Conservation (phyloP, 2,888 invertebrate species). For the Lumbricus terrestris region DNA sequence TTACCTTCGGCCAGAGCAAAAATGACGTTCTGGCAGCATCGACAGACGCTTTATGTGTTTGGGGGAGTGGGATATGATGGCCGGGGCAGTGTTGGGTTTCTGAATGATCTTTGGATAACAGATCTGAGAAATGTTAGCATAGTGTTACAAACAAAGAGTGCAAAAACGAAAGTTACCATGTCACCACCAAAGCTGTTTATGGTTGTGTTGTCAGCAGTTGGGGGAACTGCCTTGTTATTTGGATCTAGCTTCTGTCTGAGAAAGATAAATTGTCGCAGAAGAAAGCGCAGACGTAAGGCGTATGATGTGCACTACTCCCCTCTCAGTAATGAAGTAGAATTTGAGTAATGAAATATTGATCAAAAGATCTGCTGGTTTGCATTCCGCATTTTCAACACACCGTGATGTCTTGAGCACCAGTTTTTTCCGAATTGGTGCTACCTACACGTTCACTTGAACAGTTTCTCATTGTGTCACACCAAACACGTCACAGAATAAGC, state of each 20-base stretch:
- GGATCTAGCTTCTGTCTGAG: constrained; percentile 9
- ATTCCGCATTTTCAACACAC: background rate
- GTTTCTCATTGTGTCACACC: too few relatives aligned
- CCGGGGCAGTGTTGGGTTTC: background rate
- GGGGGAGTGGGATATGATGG: constrained; percentile 13
- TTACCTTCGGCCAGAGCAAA: background rate
- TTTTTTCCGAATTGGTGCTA: background rate
- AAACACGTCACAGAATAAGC: too few relatives aligned
- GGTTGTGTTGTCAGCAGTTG: background rate
- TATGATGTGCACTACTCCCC: background rate
- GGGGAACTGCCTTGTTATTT: background rate
- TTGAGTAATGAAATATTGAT: background rate
- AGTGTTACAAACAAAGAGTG: background rate
- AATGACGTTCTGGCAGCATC: constrained; percentile 10
- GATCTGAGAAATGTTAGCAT: background rate
- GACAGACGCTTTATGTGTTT: background rate
- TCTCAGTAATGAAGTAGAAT: constrained; percentile 9
- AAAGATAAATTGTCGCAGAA: background rate
- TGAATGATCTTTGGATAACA: background rate
- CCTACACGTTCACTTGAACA: background rate
- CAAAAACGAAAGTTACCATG: background rate
- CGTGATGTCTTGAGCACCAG: background rate
- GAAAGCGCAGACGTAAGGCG: background rate
- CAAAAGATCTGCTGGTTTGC: background rate
- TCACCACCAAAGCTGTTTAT: background rate